Percentiles rank a stretch among this genome's conserved stretches.
Evolutionary conservation across 2,888 invertebrate genomes (phyloP).

Genomic region (Drosophila histrio): DNA sequence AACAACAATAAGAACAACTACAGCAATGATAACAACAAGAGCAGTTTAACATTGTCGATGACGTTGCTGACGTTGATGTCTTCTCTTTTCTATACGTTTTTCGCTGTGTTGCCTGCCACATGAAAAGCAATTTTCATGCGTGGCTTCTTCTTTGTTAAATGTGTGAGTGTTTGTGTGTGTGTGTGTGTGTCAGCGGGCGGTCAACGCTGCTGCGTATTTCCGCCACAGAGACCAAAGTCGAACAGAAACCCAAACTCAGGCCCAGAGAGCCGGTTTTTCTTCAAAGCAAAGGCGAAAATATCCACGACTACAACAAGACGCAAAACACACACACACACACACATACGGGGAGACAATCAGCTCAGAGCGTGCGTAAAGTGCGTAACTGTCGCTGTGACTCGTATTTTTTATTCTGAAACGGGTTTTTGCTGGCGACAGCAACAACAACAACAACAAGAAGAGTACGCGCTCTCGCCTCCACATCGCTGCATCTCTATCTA

Average conservation of each 20-base stretch:
- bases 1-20: constrained; percentile 29
- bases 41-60: constrained; percentile 43
- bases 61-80: constrained; percentile 72
- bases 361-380: constrained; percentile 76
- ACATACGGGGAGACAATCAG: constrained; percentile 18
- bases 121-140: constrained; percentile 78
- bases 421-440: constrained; percentile 54
- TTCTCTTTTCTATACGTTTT: constrained; percentile 43
- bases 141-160: constrained; percentile 72
- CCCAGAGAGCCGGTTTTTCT: constrained; percentile 69
- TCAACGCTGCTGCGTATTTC: constrained; percentile 69
- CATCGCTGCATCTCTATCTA: constrained; percentile 24
- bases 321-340: constrained; percentile 10
- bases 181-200: constrained; percentile 51
- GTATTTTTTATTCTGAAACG: constrained; percentile 51
- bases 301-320: constrained; percentile 21
- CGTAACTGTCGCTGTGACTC: constrained; percentile 72
- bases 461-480: constrained; percentile 17
- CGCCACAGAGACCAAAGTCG: constrained; percentile 58
- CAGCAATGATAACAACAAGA: constrained; percentile 29
- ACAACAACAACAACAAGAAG: neutral
- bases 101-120: constrained; percentile 47
- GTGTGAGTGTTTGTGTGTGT: constrained; percentile 20
- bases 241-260: constrained; percentile 42
- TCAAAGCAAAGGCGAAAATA: constrained; percentile 60